Evolutionary conservation across 2,888 invertebrate species (phyloP).

Genomic region (Epistrophella euchroma): DNA sequence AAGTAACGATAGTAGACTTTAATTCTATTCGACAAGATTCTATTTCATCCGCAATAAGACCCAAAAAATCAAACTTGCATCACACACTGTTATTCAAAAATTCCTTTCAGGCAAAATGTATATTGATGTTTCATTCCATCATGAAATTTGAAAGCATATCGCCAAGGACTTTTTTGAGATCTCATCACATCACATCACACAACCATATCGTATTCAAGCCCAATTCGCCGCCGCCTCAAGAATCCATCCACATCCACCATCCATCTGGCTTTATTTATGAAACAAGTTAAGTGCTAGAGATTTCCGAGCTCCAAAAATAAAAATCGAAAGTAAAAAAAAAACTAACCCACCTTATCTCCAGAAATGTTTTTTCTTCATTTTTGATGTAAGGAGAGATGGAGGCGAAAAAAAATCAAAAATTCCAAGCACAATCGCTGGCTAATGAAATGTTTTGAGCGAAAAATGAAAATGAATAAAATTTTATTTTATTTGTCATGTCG

Average conservation of each 20-base stretch:
- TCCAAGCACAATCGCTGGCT: slow-evolving; percentile 75
- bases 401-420: slow-evolving; percentile 63
- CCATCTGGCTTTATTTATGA: slow-evolving; percentile 75
- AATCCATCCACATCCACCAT: slow-evolving; percentile 62
- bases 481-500: slow-evolving; percentile 74
- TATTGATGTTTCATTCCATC: slow-evolving; percentile 71
- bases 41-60: no score
- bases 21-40: no score
- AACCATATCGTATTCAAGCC: slow-evolving; percentile 42
- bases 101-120: slow-evolving; percentile 28
- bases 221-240: slow-evolving; percentile 25
- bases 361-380: slow-evolving; percentile 29
- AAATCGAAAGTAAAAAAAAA: neutral
- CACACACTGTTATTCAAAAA: slow-evolving; percentile 44
- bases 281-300: slow-evolving; percentile 74
- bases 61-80: slow-evolving; percentile 10
- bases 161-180: slow-evolving; percentile 67
- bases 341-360: slow-evolving; percentile 61
- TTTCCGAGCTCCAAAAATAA: slow-evolving; percentile 46
- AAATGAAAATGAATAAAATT: slow-evolving; percentile 76
- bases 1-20: no score
- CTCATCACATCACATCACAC: slow-evolving; percentile 43
- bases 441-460: slow-evolving; percentile 76
- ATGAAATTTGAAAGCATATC: slow-evolving; percentile 71
- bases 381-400: no score